phyloP scores from a whole-genome alignment of 2,888 invertebrate genomes.

The Protonemura montana region DNA sequence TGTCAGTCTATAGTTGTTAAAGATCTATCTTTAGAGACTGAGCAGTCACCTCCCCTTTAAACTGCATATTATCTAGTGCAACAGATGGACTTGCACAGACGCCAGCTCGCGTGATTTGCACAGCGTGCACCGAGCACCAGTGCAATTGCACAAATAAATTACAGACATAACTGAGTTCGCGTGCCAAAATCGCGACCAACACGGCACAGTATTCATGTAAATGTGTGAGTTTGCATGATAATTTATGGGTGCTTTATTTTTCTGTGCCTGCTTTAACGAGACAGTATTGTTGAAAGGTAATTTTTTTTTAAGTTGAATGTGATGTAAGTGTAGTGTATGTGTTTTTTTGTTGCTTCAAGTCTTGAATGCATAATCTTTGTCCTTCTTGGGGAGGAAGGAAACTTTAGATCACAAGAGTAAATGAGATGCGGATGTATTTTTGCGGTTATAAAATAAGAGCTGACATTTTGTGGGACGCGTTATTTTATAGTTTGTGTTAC shows the following conservation, averaged over 20 bases:
- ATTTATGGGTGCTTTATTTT: background rate
- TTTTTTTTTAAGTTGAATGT: background rate
- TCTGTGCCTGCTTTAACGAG: background rate
- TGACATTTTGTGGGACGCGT: too few species aligned
- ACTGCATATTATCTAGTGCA: background rate
- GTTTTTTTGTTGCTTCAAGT: background rate
- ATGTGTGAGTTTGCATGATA: background rate
- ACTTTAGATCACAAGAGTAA: too few species aligned
- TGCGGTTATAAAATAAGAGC: too few species aligned
- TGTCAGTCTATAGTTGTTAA: background rate
- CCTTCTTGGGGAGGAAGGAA: too few species aligned
- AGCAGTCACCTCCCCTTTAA: background rate
- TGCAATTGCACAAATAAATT: background rate
- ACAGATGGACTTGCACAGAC: background rate
- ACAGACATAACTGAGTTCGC: background rate
- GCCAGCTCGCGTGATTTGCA: background rate
- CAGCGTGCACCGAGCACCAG: background rate
- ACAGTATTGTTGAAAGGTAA: slow-evolving; percentile 2
- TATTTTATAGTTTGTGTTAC: too few species aligned
- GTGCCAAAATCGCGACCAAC: background rate
- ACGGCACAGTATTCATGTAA: background rate
- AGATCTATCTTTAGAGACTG: background rate
- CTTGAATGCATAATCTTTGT: too few species aligned
- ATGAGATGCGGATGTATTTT: too few species aligned
- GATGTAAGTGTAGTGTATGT: background rate